A percentile compares a stretch with the other conserved stretches of the same genome.
Evolutionary conservation across 2,113 vertebrate species (phyloP).

Genomic region (Piprites chloris): DNA sequence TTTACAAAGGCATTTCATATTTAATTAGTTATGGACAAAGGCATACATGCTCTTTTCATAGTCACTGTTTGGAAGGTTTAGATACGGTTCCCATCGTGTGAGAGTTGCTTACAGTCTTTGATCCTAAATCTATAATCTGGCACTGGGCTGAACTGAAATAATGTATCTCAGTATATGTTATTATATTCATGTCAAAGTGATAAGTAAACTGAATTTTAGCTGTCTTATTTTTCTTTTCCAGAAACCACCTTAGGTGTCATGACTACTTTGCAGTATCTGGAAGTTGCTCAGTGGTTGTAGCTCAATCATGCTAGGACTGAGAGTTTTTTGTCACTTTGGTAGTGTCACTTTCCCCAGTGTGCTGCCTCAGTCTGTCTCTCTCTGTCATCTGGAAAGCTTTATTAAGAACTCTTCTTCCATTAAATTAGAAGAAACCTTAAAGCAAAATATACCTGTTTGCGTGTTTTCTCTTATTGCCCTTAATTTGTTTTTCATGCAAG

Average conservation of each 20-base stretch:
- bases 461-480: not conserved
- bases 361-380: not conserved
- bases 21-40: constrained; percentile 24
- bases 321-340: not conserved
- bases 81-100: not conserved
- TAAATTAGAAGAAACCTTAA: not conserved
- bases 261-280: not conserved
- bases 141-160: not conserved
- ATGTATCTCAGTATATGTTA: not conserved
- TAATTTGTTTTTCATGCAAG: not conserved
- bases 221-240: not conserved
- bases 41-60: not conserved
- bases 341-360: not conserved
- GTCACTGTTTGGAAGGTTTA: not conserved
- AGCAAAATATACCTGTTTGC: not conserved
- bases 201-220: not conserved
- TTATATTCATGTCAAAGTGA: not conserved
- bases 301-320: not conserved
- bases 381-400: not conserved
- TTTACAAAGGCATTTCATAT: constrained; percentile 25
- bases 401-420: not conserved
- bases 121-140: constrained; percentile 16
- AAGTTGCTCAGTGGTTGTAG: not conserved
- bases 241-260: not conserved
- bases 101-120: constrained; percentile 18